A percentile compares a stretch with the other conserved stretches of the same genome.
These are phyloP conservation scores for Cynocephalus volans DNA, from an alignment of 2,113 vertebrate genomes.

Conservation along the genomic window DNA sequence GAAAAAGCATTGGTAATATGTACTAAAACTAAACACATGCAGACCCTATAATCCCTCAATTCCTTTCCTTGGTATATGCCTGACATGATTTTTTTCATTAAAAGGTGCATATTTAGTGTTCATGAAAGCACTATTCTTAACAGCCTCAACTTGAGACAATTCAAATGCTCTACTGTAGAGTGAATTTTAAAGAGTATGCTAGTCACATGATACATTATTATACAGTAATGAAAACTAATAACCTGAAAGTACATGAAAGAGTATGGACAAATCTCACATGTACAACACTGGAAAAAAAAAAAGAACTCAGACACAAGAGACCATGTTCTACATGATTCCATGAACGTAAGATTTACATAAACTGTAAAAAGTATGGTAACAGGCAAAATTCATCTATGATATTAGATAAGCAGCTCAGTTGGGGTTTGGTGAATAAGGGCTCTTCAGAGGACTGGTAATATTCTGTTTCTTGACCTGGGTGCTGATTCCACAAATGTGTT, in stretches of 20 bases:
- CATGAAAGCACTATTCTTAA: background rate
- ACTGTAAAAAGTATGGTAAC: background rate
- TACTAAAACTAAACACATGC: background rate
- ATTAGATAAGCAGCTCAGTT: background rate
- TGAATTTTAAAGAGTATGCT: background rate
- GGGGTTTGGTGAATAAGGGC: background rate
- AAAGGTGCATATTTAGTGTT: background rate
- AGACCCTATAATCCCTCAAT: background rate
- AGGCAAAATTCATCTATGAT: background rate
- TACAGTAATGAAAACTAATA: background rate
- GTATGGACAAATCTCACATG: background rate
- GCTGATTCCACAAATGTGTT: background rate
- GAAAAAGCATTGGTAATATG: background rate
- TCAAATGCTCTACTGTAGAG: background rate
- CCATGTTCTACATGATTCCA: background rate
- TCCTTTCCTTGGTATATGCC: background rate
- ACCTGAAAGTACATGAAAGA: background rate
- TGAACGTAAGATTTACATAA: background rate
- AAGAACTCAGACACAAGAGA: background rate
- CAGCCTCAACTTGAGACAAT: background rate
- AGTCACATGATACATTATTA: background rate
- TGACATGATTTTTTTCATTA: background rate
- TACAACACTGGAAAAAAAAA: background rate
- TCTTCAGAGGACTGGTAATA: background rate
- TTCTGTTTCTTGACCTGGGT: background rate